Evolutionary conservation across 2,113 vertebrate genomes (phyloP).

Genomic region (Zootoca vivipara): DNA sequence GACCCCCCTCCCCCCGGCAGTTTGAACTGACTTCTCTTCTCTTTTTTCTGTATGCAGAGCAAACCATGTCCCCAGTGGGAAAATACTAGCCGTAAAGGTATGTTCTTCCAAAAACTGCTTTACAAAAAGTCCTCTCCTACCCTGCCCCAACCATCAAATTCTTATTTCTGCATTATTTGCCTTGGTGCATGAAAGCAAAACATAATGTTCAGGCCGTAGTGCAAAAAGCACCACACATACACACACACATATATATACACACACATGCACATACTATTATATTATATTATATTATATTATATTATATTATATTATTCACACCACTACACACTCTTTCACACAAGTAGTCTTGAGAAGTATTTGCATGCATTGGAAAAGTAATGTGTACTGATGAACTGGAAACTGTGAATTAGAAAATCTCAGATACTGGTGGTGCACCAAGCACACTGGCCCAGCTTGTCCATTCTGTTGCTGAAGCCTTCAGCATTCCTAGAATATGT

Average conservation of each 20-base stretch:
- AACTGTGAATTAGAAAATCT: not conserved
- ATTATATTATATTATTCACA: too few species aligned
- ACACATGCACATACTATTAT: too few species aligned
- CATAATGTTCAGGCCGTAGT: not conserved
- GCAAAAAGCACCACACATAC: not conserved
- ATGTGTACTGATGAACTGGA: too few species aligned
- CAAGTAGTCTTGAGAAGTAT: accelerated
- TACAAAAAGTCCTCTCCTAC: not conserved
- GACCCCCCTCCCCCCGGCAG: constrained; percentile 3
- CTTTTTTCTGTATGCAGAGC: constrained; percentile 79
- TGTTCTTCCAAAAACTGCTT: constrained; percentile 50
- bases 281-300: too few species aligned
- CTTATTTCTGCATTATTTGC: not conserved
- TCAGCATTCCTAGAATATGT: accelerated
- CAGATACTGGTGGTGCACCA: not conserved
- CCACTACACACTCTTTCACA: accelerated
- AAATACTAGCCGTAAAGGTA: constrained; percentile 97
- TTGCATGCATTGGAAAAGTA: not conserved
- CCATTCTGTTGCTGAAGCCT: not conserved
- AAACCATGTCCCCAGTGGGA: constrained; percentile 89
- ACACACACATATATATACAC: not conserved
- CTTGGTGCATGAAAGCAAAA: not conserved
- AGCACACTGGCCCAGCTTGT: accelerated
- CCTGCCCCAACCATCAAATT: not conserved
- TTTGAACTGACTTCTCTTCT: constrained; percentile 37